These are phyloP conservation scores for Dasyprocta punctata DNA, from an alignment of 2,113 vertebrate genomes.

Conservation along the genomic window DNA sequence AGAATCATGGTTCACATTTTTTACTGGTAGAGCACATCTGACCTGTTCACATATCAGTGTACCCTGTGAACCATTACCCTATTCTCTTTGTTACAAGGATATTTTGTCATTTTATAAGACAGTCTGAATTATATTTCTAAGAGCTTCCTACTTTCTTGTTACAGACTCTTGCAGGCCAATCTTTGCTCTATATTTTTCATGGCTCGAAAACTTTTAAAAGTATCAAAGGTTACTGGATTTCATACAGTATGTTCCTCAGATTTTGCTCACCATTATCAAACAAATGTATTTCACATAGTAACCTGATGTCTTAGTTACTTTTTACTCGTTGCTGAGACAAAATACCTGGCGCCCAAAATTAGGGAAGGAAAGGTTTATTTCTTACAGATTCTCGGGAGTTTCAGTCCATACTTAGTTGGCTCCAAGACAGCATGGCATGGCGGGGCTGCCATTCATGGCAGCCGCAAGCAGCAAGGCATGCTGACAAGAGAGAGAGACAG, in stretches of 20 bases:
- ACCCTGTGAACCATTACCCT: background rate
- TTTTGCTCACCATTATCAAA: background rate
- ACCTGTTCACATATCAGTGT: background rate
- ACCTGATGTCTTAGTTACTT: too few relatives aligned
- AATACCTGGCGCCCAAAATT: too few relatives aligned
- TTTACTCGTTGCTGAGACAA: too few relatives aligned
- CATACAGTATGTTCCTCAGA: background rate
- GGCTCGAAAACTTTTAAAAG: background rate
- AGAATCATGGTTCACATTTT: background rate
- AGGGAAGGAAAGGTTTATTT: too few relatives aligned
- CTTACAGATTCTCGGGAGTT: too few relatives aligned
- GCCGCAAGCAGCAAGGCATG: too few relatives aligned
- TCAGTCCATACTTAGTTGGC: too few relatives aligned
- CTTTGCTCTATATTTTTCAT: background rate
- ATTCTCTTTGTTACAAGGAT: background rate
- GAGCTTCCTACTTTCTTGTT: background rate
- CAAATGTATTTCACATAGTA: background rate
- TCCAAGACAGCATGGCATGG: too few relatives aligned
- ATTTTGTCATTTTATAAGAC: background rate
- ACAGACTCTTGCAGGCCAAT: background rate
- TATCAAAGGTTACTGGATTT: background rate
- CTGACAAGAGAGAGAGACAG: too few relatives aligned
- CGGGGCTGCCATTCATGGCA: too few relatives aligned
- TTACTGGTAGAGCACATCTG: background rate
- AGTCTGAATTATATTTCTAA: slow-evolving; percentile 8